Percentiles rank a stretch among this genome's conserved stretches.
These are phyloP conservation scores for Asarcornis scutulata DNA, from an alignment of 2,113 vertebrate species.

Conservation along the genomic window DNA sequence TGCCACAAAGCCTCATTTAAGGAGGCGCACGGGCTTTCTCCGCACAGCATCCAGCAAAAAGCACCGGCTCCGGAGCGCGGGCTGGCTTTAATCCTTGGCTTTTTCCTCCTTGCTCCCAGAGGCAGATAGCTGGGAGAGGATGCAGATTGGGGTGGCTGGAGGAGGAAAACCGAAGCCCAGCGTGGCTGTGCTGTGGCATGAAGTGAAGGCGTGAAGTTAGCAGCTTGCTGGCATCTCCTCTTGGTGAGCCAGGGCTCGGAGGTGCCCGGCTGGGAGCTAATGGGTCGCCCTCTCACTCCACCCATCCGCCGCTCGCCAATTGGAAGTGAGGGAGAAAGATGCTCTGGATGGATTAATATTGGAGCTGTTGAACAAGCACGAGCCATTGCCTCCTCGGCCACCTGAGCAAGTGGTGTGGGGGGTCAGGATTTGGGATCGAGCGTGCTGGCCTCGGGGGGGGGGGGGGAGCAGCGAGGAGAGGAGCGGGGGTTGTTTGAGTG, in stretches of 20 bases:
- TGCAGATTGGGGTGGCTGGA: background rate
- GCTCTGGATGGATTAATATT: slow-evolving; percentile 49
- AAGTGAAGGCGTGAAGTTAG: background rate
- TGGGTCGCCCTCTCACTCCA: slow-evolving; percentile 50
- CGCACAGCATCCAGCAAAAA: background rate
- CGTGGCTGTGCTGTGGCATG: background rate
- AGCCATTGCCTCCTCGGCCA: slow-evolving; percentile 1
- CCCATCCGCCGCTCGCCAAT: slow-evolving; percentile 62
- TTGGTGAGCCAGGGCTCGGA: background rate
- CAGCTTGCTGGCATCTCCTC: background rate
- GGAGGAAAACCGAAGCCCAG: background rate
- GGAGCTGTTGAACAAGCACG: slow-evolving; percentile 36
- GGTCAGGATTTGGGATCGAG: background rate
- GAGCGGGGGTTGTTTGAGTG: background rate
- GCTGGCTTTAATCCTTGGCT: slow-evolving; percentile 39
- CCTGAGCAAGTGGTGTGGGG: slow-evolving; percentile 44
- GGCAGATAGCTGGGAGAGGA: background rate
- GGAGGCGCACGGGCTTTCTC: slow-evolving; percentile 27
- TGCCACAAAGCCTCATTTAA: slow-evolving; percentile 35
- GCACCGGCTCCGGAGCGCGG: accelerated
- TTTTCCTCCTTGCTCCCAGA: background rate
- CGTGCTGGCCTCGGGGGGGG: no score
- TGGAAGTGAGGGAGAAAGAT: slow-evolving; percentile 68
- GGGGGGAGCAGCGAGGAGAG: background rate
- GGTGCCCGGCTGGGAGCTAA: slow-evolving; percentile 46